These are phyloP conservation scores for Nothoprocta perdicaria DNA, from an alignment of 2,113 vertebrate species.

Conservation along the genomic window DNA sequence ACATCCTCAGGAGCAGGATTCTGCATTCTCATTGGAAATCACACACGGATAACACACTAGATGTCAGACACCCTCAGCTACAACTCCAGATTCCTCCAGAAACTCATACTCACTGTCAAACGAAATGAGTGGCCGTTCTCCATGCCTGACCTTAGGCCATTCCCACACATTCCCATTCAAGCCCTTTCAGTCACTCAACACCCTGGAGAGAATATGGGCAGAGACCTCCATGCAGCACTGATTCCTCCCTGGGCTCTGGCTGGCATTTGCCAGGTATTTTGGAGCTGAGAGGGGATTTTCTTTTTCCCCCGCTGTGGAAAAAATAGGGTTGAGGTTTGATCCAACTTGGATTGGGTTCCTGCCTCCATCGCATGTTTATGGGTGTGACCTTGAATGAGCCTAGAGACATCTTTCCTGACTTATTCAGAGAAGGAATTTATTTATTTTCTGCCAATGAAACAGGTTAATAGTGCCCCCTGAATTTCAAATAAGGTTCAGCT, in stretches of 20 bases:
- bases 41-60: no score
- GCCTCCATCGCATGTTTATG: not conserved
- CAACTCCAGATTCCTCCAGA: not conserved
- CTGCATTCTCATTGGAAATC: accelerated
- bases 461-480: conserved; percentile 35
- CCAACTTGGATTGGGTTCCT: not conserved
- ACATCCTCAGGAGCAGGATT: not conserved
- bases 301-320: not conserved
- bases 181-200: not conserved
- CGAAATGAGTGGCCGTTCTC: not conserved
- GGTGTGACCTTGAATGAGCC: conserved; percentile 42
- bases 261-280: accelerated
- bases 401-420: conserved; percentile 11
- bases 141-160: not conserved
- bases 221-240: accelerated
- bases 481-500: not conserved
- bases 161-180: no score
- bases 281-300: not conserved
- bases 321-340: accelerated
- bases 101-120: not conserved
- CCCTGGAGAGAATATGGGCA: not conserved
- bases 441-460: conserved; percentile 54
- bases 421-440: conserved; percentile 21
- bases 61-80: not conserved
- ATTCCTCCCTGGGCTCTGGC: accelerated